Conservation (phyloP, 2,797 vertebrate species). For the Eremophila alpestris region DNA sequence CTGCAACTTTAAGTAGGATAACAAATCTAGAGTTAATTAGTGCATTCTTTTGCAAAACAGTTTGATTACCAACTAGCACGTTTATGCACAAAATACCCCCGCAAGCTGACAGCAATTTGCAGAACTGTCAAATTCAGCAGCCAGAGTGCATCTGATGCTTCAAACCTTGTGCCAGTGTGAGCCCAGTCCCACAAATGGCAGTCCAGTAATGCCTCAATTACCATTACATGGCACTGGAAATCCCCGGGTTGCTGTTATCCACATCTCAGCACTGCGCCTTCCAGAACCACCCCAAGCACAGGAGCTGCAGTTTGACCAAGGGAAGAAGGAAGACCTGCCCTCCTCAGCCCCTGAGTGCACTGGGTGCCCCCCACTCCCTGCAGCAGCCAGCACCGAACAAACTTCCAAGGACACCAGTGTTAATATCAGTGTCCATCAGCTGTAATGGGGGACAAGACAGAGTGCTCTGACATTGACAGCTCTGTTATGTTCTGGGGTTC, state of each 20-base stretch:
- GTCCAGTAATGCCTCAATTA: neutral
- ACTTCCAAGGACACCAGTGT: neutral
- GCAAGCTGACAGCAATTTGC: conserved; percentile 65
- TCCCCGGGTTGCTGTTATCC: neutral
- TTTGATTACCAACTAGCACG: conserved; percentile 43
- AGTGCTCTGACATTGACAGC: neutral
- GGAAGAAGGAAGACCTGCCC: neutral
- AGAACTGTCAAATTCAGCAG: conserved; percentile 60
- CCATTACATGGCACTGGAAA: neutral
- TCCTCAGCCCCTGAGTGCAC: fast-evolving
- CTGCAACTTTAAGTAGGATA: conserved; percentile 60
- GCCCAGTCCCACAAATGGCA: neutral
- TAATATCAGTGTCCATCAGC: neutral
- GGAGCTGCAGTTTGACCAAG: neutral
- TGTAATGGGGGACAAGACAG: neutral
- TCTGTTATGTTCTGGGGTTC: neutral
- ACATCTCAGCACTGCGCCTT: neutral
- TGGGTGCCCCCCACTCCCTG: neutral
- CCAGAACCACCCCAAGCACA: neutral
- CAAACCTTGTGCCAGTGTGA: neutral
- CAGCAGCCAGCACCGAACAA: neutral
- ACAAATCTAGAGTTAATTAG: conserved; percentile 67
- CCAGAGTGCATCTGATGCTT: conserved; percentile 1
- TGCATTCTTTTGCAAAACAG: conserved; percentile 62
- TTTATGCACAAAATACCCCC: conserved; percentile 47